Base-by-base conservation (phyloP, 2,797 vertebrate species). In the Hydrophis major region DNA sequence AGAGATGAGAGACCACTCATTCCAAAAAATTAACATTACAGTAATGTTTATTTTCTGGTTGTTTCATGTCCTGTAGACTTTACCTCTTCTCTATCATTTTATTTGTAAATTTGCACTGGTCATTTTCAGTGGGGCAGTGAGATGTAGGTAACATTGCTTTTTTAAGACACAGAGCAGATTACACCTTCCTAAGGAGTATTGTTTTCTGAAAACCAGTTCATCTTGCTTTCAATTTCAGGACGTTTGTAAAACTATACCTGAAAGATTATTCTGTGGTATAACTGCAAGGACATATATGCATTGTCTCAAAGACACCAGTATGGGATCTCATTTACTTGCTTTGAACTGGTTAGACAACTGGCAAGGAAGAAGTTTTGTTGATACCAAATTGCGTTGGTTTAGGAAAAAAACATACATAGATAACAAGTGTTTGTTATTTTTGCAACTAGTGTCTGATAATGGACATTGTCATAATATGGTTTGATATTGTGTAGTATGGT, bases 1-100 rank as follows among this genome's bases (percentile, higher is more conserved):
- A 98, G 98, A 47, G 99, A 99, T 90, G 99, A 98, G 59, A 97
- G 98, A 92, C 98, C 98, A 0, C 98, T 98, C 94, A 97, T 98
- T 88, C 98, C 99, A 96, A 96, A 98, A 87, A 98, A 98, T 94
- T 98, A 95, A 96, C 95, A 95, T 91, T 92, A 90, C 47, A 0
- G n/a, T 42, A 94, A 92, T 94, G 94, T 89, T 92, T 91, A 94
- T 89, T 12, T 92, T n/a, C 92, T 92, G 92, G 90, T 94, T 96
- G 63, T 94, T 92, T 95, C 94, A 93, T 92, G 91, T 91, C 88
- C 95, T 22, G 91, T 60, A 57, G 92, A 89, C 12, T 93, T 78
- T 90, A 83, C 89, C 74, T 94, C 93, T 6, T 25, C 83, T 61
- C 22, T 95, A 95, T 94, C 94, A 95, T 96, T 96, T 96, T 96